These are phyloP conservation scores for Drosophila maculinotata DNA, from an alignment of 2,888 invertebrate genomes.

Conservation along the genomic window DNA sequence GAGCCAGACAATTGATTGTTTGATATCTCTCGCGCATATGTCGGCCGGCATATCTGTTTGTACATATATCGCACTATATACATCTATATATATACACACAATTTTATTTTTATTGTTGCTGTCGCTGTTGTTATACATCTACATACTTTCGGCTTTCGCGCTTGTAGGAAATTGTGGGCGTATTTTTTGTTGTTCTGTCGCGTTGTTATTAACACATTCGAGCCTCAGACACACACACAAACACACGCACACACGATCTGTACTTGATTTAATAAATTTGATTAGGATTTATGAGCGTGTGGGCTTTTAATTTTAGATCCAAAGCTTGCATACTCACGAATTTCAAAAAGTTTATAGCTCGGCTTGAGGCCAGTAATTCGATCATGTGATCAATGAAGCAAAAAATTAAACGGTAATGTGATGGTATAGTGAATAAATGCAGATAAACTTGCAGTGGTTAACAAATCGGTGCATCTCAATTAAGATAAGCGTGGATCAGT, in stretches of 20 bases:
- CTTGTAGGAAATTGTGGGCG: conserved; percentile 74
- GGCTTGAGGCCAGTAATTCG: conserved; percentile 20
- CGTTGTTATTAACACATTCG: conserved; percentile 59
- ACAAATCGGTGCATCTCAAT: conserved; percentile 8
- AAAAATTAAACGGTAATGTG: neutral
- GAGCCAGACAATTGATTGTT: conserved; percentile 71
- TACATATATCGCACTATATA: conserved; percentile 25
- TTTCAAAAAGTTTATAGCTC: conserved; percentile 31
- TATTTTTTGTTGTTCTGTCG: conserved; percentile 48
- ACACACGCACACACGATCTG: conserved; percentile 18
- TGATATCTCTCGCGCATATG: conserved; percentile 47
- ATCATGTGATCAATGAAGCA: conserved; percentile 42
- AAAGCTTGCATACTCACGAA: conserved; percentile 29
- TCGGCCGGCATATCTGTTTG: conserved; percentile 12
- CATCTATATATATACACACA: conserved; percentile 19
- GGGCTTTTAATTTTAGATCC: conserved; percentile 44
- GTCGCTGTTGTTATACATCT: conserved; percentile 11
- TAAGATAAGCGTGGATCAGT: neutral
- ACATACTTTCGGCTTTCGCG: conserved; percentile 41
- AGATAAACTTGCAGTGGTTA: conserved; percentile 1
- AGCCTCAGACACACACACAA: conserved; percentile 6
- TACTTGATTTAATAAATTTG: conserved; percentile 83
- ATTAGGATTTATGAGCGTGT: conserved; percentile 79
- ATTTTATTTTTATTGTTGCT: conserved; percentile 27
- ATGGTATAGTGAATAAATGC: conserved; percentile 9